Percentiles rank a stretch among this genome's conserved stretches.
phyloP scores from a whole-genome alignment of 2,113 vertebrate species.

The Ctenomys sociabilis region DNA sequence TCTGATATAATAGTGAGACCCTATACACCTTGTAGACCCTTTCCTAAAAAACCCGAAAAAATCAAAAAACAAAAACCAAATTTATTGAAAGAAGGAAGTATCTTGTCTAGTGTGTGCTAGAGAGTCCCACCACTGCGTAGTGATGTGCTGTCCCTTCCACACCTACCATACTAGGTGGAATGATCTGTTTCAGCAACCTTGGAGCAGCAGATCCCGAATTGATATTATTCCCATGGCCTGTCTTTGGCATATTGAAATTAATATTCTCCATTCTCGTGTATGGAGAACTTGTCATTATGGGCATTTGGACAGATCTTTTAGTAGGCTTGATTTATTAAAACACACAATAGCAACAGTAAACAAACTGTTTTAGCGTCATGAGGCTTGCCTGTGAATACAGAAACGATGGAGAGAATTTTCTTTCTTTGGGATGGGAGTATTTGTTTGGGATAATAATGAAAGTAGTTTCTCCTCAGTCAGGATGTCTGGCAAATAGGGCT shows the following conservation, averaged over 20 bases:
- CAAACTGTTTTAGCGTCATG: neutral
- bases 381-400: slow-evolving; percentile 23
- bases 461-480: slow-evolving; percentile 8
- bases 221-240: neutral
- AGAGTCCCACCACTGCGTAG: neutral
- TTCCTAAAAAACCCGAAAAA: too few species aligned
- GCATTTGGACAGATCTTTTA: neutral
- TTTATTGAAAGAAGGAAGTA: neutral
- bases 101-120: neutral
- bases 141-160: neutral
- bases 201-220: neutral
- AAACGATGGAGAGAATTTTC: neutral
- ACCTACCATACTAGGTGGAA: neutral
- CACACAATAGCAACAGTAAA: neutral
- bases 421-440: neutral
- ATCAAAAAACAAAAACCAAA: too few species aligned
- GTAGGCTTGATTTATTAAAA: slow-evolving; percentile 50
- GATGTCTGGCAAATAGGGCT: neutral
- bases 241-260: neutral
- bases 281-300: neutral
- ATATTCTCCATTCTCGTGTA: neutral
- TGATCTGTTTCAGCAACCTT: neutral
- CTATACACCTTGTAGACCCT: too few species aligned
- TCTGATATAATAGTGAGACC: too few species aligned
- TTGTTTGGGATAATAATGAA: neutral